Conservation (phyloP, 2,113 vertebrate genomes). For the Acanthisitta chloris region DNA sequence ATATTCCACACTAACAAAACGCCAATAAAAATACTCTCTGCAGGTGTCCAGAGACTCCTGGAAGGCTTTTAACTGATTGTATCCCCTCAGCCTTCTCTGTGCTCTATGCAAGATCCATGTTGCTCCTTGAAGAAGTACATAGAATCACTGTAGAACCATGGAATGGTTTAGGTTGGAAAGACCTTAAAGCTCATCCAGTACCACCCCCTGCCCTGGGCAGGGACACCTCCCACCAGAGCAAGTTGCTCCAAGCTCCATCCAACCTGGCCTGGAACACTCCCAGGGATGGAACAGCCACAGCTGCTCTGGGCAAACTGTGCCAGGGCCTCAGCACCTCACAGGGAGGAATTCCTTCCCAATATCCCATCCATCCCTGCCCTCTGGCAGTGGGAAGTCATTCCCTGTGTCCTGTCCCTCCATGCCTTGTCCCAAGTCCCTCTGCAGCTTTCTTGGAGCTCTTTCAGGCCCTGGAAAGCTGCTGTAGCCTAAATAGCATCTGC, state of each 20-base stretch:
- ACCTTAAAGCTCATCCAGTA: background rate
- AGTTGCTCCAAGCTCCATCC: accelerated
- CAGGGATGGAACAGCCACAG: background rate
- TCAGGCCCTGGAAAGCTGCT: background rate
- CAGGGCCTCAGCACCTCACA: background rate
- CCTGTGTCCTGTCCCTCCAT: background rate
- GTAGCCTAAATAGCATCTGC: background rate
- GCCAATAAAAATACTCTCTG: background rate
- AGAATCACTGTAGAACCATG: background rate
- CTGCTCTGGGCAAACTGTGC: background rate
- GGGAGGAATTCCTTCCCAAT: background rate
- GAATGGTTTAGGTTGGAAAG: background rate
- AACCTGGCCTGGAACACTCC: background rate
- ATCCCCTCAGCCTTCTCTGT: too few relatives aligned
- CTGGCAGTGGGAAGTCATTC: background rate
- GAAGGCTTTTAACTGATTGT: background rate
- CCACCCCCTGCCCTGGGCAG: background rate
- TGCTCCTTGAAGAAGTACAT: background rate
- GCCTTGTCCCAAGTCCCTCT: background rate
- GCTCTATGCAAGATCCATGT: background rate
- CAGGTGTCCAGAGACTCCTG: background rate
- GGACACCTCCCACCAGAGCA: accelerated
- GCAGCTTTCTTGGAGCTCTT: background rate
- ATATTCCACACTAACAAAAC: background rate
- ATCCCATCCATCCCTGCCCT: background rate